Base-by-base conservation (phyloP, 1,140 invertebrate genomes). In the Cotesia chilonis region DNA sequence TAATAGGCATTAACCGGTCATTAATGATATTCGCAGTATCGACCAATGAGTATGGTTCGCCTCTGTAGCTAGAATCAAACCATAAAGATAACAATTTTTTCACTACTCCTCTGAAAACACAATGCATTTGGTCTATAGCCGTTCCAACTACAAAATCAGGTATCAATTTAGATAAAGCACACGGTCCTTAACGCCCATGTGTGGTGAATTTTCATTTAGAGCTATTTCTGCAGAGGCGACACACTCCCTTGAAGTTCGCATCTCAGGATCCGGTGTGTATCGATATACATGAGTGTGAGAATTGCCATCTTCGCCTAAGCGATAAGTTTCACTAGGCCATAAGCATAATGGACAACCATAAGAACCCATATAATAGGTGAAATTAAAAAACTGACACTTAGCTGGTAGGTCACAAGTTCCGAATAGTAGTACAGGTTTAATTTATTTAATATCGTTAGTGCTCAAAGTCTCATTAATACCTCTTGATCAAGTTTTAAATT, bases 61-160 rank as follows among this genome's bases (percentile, higher is more conserved):
- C 37, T 47, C 64, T 55, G 41, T 64, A 70, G 20, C 12, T 36
- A 28, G 17, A 36, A 59, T 73, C 69, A 47, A 75, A 67, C 74
- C 52, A 54, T 57, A 59, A 51, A 61, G 52, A 35, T 35, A 72
- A 7, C 4, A 71, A n/a, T 71, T 57, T 75, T 59, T 75, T 75
- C 2, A 52, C 41, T 4, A 70, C 66, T 37, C 70, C 75, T 20
- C 69, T 51, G 28, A 28, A 28, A 28, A 28, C 28, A 28, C 28
- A 28, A 28, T 28, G 28, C 28, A 28, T 28, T 28, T 65, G 55
- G 57, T 76, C 72, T 55, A 74, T 72, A 9, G 47, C 66, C 59
- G 73, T 63, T 17, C 68, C 69, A 28, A 68, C 63, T 7, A 76
- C 69, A 35, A 73, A 71, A 69, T 76, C 65, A n/a, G 64, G 65